Evolutionary conservation across 2,797 vertebrate species (phyloP).

Genomic region (Aratinga solstitialis): DNA sequence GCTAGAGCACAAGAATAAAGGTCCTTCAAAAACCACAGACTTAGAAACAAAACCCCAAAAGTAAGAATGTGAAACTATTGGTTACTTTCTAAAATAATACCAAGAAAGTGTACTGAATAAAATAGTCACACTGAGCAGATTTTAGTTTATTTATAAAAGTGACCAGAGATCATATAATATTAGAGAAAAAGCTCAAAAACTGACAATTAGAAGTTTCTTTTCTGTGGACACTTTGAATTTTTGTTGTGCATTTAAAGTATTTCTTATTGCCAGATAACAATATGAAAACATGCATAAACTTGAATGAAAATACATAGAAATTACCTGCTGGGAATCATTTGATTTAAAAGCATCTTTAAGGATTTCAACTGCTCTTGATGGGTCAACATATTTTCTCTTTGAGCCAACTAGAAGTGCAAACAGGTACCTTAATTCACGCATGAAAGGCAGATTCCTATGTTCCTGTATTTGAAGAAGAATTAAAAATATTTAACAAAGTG

Average conservation of each 20-base stretch:
- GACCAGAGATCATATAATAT: not conserved
- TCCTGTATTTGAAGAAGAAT: slow-evolving; percentile 79
- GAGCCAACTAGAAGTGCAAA: slow-evolving; percentile 97
- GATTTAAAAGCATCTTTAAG: slow-evolving; percentile 99
- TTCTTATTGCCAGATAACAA: not conserved
- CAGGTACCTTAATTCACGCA: slow-evolving; percentile 93
- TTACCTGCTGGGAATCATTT: slow-evolving; percentile 96
- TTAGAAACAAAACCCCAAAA: not conserved
- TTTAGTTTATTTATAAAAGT: not conserved
- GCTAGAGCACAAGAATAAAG: not conserved
- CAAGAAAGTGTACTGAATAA: not conserved
- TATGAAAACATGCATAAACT: not conserved
- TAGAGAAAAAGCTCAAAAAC: not conserved
- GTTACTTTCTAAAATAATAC: not conserved
- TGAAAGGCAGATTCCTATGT: slow-evolving; percentile 96
- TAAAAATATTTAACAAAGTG: not conserved
- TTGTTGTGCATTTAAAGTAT: not conserved
- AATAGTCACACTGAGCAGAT: rapidly evolving
- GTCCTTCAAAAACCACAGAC: not conserved
- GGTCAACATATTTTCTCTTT: slow-evolving; percentile 97
- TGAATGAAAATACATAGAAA: not conserved
- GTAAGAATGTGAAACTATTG: not conserved
- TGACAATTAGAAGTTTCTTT: not conserved
- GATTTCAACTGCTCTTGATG: slow-evolving; percentile 95
- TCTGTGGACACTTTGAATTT: not conserved